Evolutionary conservation across 1,140 invertebrate genomes (phyloP), one percentile per base, ranked within the genome.

Genomic region (Pseudachorutes palmiensis): DNA sequence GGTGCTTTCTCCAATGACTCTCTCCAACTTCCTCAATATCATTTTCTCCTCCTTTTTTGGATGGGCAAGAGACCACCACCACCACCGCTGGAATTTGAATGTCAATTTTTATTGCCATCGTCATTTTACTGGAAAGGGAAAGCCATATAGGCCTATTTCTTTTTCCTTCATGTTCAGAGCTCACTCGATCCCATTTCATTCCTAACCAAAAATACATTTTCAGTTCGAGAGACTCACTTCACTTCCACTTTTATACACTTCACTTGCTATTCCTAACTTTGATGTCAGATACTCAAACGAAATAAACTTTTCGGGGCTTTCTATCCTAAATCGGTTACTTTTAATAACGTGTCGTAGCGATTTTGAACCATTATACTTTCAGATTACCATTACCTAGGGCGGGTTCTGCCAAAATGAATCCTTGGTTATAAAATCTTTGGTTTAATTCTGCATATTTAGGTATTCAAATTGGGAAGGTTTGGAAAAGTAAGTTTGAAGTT

Each of bases 21-120:
- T 55, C 24, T 55, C 51, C 51, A 14, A 55, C 51, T 55, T 55
- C 24, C 51, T 55, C 51, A 41, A 41, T 41, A 9, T 45, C 36
- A 55, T 55, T 55, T 24, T 55, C 51, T 55, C 12, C 51, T 45
- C 51, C 5, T 55, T 14, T 14, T 55, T 22, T 5, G 24, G 51
- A 26, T 19, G 24, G 63, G 16, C 49, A 64, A 41, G 57, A 26
- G 36, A 67, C 48, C 9, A 59, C 41, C 12, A 55, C 24, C 58
- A 22, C 32, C 36, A 49, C 66, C 49, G 48, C 29, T 61, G 66
- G 70, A 66, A 71, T 71, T 71, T 71, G 67, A 71, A 71, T 71
- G 70, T 66, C 70, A 68, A 71, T 71, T 71, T 71, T 71, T 69
- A 71, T 71, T 66, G 64, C 70, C 36, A 24, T 49, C 64, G 62